Conservation (phyloP, 2,113 vertebrate genomes). For the Neopipo cinnamomea region DNA sequence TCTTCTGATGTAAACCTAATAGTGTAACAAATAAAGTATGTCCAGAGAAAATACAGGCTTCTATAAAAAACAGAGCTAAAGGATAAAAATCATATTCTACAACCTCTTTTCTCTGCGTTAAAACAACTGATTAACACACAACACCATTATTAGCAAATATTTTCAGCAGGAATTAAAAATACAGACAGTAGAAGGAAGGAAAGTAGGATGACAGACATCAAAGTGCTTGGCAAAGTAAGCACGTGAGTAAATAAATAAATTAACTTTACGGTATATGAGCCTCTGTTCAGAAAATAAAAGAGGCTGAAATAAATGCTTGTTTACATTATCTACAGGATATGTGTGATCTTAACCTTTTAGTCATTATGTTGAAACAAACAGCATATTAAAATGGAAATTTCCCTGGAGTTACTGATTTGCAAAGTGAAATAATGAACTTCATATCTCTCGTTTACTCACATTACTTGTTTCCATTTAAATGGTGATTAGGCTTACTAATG, state of each 20-base stretch:
- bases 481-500: conserved; percentile 9
- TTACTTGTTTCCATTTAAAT: conserved; percentile 33
- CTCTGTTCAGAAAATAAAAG: conserved; percentile 6
- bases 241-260: neutral
- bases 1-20: conserved; percentile 24
- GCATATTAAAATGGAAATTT: conserved; percentile 45
- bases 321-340: conserved; percentile 31
- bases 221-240: neutral
- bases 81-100: neutral
- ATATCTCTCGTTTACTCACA: neutral
- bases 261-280: neutral
- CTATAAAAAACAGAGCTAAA: neutral
- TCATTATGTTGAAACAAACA: neutral
- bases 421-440: conserved; percentile 55
- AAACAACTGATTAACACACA: neutral
- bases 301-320: neutral
- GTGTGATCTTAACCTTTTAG: conserved; percentile 11
- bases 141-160: neutral
- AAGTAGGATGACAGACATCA: neutral
- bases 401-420: conserved; percentile 23
- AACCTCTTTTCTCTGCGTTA: neutral
- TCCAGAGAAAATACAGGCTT: neutral
- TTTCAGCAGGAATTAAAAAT: neutral
- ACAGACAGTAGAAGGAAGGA: neutral
- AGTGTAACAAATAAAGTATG: conserved; percentile 1